Conservation (phyloP, 2,888 invertebrate genomes). For the Oscheius sp. region DNA sequence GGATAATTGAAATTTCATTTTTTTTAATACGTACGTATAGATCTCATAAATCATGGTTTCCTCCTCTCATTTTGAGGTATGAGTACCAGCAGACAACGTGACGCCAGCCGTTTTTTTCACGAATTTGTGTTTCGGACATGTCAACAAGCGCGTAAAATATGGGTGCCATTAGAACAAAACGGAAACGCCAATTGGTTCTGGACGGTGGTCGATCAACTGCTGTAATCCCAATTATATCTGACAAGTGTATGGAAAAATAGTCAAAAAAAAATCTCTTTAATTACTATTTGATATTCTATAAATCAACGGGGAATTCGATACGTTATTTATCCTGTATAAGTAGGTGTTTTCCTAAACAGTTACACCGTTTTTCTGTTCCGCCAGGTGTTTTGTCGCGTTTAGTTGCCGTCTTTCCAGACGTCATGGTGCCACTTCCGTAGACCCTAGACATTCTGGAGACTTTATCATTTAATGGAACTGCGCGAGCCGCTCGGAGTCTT, state of each 20-base stretch:
- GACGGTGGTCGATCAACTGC: constrained; percentile 4
- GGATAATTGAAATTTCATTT: constrained; percentile 9
- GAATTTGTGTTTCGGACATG: constrained; percentile 34
- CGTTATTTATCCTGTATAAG: constrained; percentile 40
- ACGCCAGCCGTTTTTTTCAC: constrained; percentile 15
- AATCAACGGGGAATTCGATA: too few species aligned
- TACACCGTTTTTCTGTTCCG: constrained; percentile 57
- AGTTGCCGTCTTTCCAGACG: constrained; percentile 32
- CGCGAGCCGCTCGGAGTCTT: constrained; percentile 38
- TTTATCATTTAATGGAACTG: constrained; percentile 30
- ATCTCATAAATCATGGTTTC: constrained; percentile 27
- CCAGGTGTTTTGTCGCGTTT: constrained; percentile 30
- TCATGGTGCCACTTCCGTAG: constrained; percentile 51
- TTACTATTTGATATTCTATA: not conserved
- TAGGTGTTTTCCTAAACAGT: constrained; percentile 60
- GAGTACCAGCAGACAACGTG: constrained; percentile 17
- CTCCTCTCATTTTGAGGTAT: not conserved
- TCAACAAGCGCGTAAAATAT: constrained; percentile 40
- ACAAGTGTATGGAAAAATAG: not conserved
- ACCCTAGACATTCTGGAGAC: constrained; percentile 39
- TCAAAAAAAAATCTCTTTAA: not conserved
- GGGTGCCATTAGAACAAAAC: constrained; percentile 39
- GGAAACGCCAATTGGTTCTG: constrained; percentile 36
- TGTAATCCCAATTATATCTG: constrained; percentile 22
- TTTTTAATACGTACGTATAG: not conserved